Percentiles rank a stretch among this genome's conserved stretches.
Conservation (phyloP, 2,888 invertebrate species). For the Dryococelus australis region DNA sequence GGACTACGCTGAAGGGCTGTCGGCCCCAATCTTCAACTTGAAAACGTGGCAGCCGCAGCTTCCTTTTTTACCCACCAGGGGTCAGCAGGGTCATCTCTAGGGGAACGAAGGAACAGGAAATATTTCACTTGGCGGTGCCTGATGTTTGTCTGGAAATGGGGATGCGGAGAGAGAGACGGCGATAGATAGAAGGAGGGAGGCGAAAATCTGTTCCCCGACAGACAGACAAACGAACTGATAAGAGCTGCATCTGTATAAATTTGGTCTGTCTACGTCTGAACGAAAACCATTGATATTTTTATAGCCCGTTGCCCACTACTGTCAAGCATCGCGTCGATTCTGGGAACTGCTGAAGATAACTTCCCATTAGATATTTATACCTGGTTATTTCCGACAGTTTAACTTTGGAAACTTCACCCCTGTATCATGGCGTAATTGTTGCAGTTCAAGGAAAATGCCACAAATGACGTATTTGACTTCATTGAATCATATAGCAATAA, state of each 20-base stretch:
- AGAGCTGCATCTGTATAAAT: neutral
- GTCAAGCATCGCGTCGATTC: neutral
- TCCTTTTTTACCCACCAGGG: neutral
- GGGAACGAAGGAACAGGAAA: neutral
- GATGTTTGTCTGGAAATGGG: neutral
- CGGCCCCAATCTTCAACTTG: neutral
- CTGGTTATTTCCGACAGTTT: neutral
- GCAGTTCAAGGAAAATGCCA: too few species aligned
- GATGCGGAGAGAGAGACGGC: neutral
- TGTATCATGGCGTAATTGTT: neutral
- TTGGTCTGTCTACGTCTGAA: neutral
- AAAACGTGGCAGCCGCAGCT: neutral
- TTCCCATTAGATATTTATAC: neutral
- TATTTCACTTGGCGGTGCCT: constrained; percentile 11
- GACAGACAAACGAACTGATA: constrained; percentile 16
- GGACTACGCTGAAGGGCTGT: neutral
- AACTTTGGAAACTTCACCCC: neutral
- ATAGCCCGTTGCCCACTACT: neutral
- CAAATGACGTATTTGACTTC: too few species aligned
- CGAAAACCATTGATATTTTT: neutral
- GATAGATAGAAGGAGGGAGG: neutral
- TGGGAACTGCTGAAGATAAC: neutral
- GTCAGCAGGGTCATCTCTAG: neutral
- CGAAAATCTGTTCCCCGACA: neutral
- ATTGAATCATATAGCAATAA: too few species aligned